Evolutionary conservation across 2,888 invertebrate genomes (phyloP), one percentile per base, ranked within the genome.

Genomic region (Eupithecia pulchellata): DNA sequence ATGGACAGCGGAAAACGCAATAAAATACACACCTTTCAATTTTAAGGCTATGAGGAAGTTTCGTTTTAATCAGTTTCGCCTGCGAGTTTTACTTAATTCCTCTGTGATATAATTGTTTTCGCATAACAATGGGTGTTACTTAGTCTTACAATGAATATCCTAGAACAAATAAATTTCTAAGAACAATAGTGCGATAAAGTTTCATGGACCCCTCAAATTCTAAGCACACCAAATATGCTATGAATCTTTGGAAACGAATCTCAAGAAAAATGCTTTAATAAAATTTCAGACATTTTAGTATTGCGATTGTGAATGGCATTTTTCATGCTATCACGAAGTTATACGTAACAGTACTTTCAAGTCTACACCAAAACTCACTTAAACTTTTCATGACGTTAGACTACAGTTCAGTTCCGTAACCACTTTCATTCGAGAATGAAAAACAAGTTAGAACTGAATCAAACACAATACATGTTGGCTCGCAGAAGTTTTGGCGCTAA

Each of bases 401-500:
- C 55, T 72, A 61, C 36, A 32, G 14, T 72, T 36, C 34, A 63
- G 69, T 76, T 66, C 76, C 66, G 64, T 76, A 78, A 78, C 66
- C 42, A 57, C 74, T 73, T 77, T 79, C 79, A 77, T 79, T 79
- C 75, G 78, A 79, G 76, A 79, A 74, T 77, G 64, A 66, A 71
- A 75, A 77, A 69, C 60, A 25, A 70, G 72, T 30, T 69, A 70
- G 66, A 67, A 72, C 64, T 73, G 68, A 68, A 72, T 72, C 68
- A 69, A 75, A 68, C 64, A 71, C 66, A 75, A 68, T 61, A 71
- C 66, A 61, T 64, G 64, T 52, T 68, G 55, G 67, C 66, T 58
- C 62, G 66, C 60, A 78, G 81, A 78, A 81, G 79, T 82, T 86
- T 85, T 86, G 84, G 84, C 83, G 79, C 81, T 80, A 83, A 82